Percentiles rank a stretch among this genome's conserved stretches.
These are phyloP conservation scores for Tuberolachnus salignus DNA, from an alignment of 2,888 invertebrate genomes.

Conservation along the genomic window DNA sequence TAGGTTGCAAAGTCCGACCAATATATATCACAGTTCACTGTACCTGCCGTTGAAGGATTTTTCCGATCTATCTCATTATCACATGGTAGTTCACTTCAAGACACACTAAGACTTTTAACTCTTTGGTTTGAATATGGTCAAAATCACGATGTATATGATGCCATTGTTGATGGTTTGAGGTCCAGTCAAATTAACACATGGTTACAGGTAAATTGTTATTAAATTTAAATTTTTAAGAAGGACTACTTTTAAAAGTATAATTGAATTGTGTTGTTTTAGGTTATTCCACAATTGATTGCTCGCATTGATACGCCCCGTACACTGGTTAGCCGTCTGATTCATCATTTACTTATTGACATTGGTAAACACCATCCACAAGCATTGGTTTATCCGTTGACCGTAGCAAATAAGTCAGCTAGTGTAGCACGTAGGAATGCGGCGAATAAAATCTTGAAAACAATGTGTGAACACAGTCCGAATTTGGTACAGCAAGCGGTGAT, in stretches of 20 bases:
- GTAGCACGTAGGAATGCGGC: constrained; percentile 85
- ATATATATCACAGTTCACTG: constrained; percentile 79
- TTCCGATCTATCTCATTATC: constrained; percentile 93
- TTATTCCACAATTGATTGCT: constrained; percentile 98
- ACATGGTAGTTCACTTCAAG: constrained; percentile 91
- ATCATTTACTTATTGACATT: constrained; percentile 92
- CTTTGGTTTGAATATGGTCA: constrained; percentile 99
- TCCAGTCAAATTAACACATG: constrained; percentile 97
- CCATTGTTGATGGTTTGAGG: constrained; percentile 88
- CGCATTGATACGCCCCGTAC: constrained; percentile 92
- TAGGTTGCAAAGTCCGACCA: constrained; percentile 62
- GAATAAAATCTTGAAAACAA: constrained; percentile 89
- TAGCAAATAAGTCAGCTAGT: constrained; percentile 93
- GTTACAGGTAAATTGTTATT: constrained; percentile 73
- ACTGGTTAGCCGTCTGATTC: constrained; percentile 87
- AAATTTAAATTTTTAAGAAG: neutral
- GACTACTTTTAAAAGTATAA: no score
- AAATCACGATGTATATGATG: constrained; percentile 90
- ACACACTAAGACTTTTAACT: constrained; percentile 91
- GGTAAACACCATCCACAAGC: constrained; percentile 98
- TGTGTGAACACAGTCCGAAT: constrained; percentile 91
- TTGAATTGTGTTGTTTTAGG: constrained; percentile 63
- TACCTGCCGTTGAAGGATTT: constrained; percentile 94
- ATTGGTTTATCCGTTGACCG: constrained; percentile 94
- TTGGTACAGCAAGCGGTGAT: constrained; percentile 94